These are phyloP conservation scores for Nesidiocoris tenuis DNA, from an alignment of 2,888 invertebrate species.

Conservation along the genomic window DNA sequence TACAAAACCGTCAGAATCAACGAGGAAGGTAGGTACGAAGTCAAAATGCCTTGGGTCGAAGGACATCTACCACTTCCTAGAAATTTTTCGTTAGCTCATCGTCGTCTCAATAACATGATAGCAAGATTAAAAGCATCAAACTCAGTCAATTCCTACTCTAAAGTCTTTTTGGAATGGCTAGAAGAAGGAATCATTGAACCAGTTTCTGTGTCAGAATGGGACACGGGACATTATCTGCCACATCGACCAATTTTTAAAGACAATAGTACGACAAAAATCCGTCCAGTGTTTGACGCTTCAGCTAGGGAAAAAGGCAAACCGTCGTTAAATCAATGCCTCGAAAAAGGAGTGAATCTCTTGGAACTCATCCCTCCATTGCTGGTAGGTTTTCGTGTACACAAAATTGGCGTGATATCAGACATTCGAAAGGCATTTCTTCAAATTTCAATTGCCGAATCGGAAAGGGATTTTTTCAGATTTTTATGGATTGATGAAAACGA, in stretches of 20 bases:
- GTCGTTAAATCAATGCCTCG: conserved; percentile 50
- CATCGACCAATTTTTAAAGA: conserved; percentile 35
- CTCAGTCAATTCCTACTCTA: not conserved
- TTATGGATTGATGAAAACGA: conserved; percentile 47
- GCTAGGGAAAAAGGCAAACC: conserved; percentile 36
- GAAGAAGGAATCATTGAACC: conserved; percentile 26
- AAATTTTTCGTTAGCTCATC: no score
- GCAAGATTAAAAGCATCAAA: no score
- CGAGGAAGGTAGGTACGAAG: conserved; percentile 23
- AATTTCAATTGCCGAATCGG: conserved; percentile 49
- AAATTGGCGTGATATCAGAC: conserved; percentile 46
- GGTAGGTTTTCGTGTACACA: conserved; percentile 42
- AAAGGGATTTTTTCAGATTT: conserved; percentile 51
- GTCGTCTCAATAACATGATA: no score
- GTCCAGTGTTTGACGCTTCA: conserved; percentile 44
- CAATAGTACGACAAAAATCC: conserved; percentile 6
- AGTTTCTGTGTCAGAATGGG: not conserved
- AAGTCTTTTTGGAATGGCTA: conserved; percentile 33
- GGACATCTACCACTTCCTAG: no score
- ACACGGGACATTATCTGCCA: conserved; percentile 30
- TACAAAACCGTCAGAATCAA: conserved; percentile 10
- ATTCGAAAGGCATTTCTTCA: conserved; percentile 53
- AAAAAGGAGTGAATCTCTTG: conserved; percentile 48
- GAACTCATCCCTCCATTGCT: conserved; percentile 48
- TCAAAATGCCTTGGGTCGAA: no score